These are phyloP conservation scores for Phalacrocorax aristotelis DNA, from an alignment of 2,113 vertebrate genomes.

Conservation along the genomic window DNA sequence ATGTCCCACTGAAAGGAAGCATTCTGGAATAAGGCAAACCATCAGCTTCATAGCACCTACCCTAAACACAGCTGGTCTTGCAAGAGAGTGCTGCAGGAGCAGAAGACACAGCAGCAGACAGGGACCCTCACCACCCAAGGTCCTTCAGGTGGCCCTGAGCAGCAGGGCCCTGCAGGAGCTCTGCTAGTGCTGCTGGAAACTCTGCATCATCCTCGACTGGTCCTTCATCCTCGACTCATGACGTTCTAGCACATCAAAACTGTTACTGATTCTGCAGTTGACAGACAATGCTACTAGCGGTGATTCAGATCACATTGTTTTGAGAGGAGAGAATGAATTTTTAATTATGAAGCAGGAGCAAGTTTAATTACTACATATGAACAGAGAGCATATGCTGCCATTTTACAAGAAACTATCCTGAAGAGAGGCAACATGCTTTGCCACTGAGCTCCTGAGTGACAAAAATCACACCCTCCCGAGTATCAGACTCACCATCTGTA, in stretches of 20 bases:
- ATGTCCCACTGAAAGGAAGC: neutral
- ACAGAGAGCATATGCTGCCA: constrained; percentile 27
- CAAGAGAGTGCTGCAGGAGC: neutral
- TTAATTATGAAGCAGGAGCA: neutral
- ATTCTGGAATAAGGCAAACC: neutral
- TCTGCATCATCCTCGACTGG: neutral
- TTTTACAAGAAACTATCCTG: neutral
- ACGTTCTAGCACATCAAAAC: neutral
- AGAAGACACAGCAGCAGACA: neutral
- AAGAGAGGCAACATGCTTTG: neutral
- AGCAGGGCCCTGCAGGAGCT: neutral
- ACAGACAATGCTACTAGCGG: neutral
- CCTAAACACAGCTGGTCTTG: neutral
- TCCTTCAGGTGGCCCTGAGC: neutral
- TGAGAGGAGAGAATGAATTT: neutral
- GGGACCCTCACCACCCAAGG: neutral
- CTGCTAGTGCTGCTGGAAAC: neutral
- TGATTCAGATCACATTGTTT: neutral
- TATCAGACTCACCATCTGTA: constrained; percentile 55
- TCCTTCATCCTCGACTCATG: neutral
- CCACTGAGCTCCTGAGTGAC: neutral
- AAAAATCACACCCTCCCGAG: constrained; percentile 11
- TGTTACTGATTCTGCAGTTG: neutral
- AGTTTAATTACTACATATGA: neutral
- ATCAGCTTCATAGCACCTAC: neutral